These are phyloP conservation scores for Agrilus biguttatus DNA, from an alignment of 2,888 invertebrate species.

Conservation along the genomic window DNA sequence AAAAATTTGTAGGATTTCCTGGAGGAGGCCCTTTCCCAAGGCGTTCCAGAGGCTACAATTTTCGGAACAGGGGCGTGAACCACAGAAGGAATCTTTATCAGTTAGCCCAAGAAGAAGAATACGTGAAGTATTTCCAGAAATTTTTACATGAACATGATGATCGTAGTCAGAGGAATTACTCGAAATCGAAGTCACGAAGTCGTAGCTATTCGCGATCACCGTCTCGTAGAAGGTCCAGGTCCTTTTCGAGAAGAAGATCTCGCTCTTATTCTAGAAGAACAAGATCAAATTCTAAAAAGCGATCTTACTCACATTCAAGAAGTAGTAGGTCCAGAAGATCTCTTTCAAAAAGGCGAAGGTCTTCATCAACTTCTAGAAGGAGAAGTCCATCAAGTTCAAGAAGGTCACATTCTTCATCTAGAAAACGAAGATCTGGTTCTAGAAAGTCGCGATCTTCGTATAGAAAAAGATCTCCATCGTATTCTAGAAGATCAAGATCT, in stretches of 20 bases:
- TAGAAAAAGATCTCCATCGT: slow-evolving; percentile 19
- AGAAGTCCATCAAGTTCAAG: slow-evolving; percentile 12
- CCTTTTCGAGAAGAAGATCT: slow-evolving; percentile 11
- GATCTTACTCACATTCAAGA: slow-evolving; percentile 9
- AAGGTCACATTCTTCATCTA: background rate
- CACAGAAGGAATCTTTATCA: slow-evolving; percentile 13
- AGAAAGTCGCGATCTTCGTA: slow-evolving; percentile 13
- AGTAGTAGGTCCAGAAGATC: slow-evolving; percentile 10
- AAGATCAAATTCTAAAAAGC: no score
- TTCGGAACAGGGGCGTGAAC: slow-evolving; percentile 22
- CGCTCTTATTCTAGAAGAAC: slow-evolving; percentile 19
- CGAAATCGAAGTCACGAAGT: slow-evolving; percentile 26
- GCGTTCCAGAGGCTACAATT: slow-evolving; percentile 10
- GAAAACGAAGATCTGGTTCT: slow-evolving; percentile 20
- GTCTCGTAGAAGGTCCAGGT: background rate
- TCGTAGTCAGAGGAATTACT: slow-evolving; percentile 33
- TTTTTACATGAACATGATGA: slow-evolving; percentile 39
- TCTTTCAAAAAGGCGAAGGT: slow-evolving; percentile 9
- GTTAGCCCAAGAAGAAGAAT: slow-evolving; percentile 29
- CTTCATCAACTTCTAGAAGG: slow-evolving; percentile 15
- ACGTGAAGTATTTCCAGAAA: slow-evolving; percentile 45
- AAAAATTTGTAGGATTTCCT: slow-evolving; percentile 3
- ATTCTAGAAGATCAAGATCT: slow-evolving; percentile 9
- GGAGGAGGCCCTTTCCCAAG: slow-evolving; percentile 3
- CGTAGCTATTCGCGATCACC: slow-evolving; percentile 16